Percentiles rank a stretch among this genome's conserved stretches.
Conservation (phyloP, 1,140 invertebrate genomes). For the Caenorhabditis briggsae region DNA sequence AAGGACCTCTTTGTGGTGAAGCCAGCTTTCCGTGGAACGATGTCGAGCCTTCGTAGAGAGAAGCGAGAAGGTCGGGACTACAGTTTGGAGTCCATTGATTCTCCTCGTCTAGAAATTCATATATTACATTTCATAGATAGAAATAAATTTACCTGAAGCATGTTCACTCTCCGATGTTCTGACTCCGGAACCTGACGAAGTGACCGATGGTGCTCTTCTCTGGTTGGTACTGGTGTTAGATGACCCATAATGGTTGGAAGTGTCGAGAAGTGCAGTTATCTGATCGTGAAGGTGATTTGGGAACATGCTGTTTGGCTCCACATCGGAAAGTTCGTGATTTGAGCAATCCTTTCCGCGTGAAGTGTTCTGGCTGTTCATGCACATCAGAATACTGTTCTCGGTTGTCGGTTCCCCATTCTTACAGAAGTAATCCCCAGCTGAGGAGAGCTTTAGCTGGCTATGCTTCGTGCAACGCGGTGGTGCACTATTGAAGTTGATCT, state of each 20-base stretch:
- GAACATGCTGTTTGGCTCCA: constrained; percentile 11
- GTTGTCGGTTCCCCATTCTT: constrained; percentile 25
- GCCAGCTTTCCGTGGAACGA: constrained; percentile 10
- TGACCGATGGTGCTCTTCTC: constrained; percentile 4
- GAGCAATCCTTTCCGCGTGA: constrained; percentile 17
- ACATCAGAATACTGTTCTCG: constrained; percentile 27
- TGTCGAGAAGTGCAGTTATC: constrained; percentile 29
- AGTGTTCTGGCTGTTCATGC: neutral
- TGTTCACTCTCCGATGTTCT: constrained; percentile 17
- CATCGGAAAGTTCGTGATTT: constrained; percentile 32
- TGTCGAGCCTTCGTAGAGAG: constrained; percentile 38
- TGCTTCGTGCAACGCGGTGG: constrained; percentile 21
- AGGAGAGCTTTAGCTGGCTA: constrained; percentile 29
- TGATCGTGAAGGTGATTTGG: constrained; percentile 19
- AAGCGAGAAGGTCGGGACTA: constrained; percentile 1
- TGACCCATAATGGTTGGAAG: constrained; percentile 29
- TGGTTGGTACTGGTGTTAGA: constrained; percentile 7
- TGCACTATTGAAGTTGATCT: neutral
- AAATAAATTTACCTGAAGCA: neutral
- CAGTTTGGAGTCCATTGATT: neutral
- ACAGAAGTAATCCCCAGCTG: constrained; percentile 32
- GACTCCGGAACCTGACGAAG: neutral
- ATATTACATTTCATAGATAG: neutral
- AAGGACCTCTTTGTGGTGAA: neutral
- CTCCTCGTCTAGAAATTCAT: neutral